Base-by-base conservation (phyloP, 2,113 vertebrate species). In the Odocoileus hemionus region DNA sequence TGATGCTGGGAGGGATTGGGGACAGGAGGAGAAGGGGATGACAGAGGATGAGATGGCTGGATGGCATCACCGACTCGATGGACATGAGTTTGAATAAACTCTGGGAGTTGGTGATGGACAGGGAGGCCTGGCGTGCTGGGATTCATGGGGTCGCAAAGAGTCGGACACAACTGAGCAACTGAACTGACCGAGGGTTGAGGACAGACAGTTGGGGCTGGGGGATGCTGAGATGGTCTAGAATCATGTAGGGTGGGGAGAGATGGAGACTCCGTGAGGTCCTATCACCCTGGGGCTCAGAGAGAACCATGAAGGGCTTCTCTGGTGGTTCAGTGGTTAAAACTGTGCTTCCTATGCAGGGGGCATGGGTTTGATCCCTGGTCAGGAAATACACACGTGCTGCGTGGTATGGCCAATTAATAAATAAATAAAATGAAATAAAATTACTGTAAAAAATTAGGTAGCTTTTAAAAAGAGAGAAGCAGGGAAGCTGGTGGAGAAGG, bases 191-290 rank as follows among this genome's bases (percentile, higher is more conserved):
- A 50, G 33, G 30, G 82, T 12, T 52, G 55, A 70, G n/a, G 19
- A 25, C 6, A n/a, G 36, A 1, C 2, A 2, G 25, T 6, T 6
- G 50, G 57, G 16, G 80, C 54, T 12, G 2, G 21, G 23, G 47
- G 28, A 39, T 4, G 36, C 43, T 3, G 19, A 43, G 33, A 3
- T 26, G 43, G 5, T 55, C 3, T 17, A 12, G 52, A 28, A 23
- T 3, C 1, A 5, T 23, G 28, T 14, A 19, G 45, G 45, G 21
- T 9, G 4, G 45, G 50, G 39, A 52, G 33, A n/a, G 54, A 9
- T 3, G 2, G 58, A 0, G 28, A 43, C 2, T 10, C n/a, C 10
- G 14, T 0, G 0, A 25, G 4, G 47, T 16, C 30, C 26, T 25
- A 3, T 28, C 10, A 12, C 21, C 55, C 39, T 5, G 50, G 61